These are phyloP conservation scores for Dinoponera quadriceps DNA, from an alignment of 1,140 invertebrate species.

Conservation along the genomic window DNA sequence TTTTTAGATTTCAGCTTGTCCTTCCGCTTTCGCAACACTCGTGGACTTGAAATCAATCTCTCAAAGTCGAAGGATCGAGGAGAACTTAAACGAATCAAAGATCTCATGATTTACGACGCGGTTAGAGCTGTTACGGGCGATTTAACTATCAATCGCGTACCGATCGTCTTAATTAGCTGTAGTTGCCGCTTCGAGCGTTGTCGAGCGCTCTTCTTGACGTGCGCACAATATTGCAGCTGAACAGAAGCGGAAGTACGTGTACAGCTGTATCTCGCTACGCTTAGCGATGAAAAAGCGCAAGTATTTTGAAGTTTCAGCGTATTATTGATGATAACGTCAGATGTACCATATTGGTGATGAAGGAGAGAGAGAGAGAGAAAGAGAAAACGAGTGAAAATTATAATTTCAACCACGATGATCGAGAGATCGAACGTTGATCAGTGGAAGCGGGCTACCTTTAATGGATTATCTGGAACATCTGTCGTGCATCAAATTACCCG, in stretches of 20 bases:
- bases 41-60: too few relatives aligned
- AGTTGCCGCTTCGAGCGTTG: neutral
- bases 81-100: too few relatives aligned
- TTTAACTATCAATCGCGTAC: constrained; percentile 25
- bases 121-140: constrained; percentile 6
- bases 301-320: constrained; percentile 13
- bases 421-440: constrained; percentile 8
- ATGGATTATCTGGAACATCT: neutral
- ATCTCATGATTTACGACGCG: constrained; percentile 24
- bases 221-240: constrained; percentile 1
- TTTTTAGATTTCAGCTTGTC: too few relatives aligned
- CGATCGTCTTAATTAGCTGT: constrained; percentile 30
- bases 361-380: constrained; percentile 8
- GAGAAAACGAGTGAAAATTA: neutral
- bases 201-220: constrained; percentile 1
- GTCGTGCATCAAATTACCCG: neutral
- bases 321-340: constrained; percentile 2
- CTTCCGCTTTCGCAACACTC: too few relatives aligned
- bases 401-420: neutral
- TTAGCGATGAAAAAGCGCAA: neutral
- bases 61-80: too few relatives aligned
- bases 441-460: neutral
- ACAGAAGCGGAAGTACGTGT: neutral
- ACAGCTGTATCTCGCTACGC: neutral
- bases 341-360: neutral